phyloP scores from a whole-genome alignment of 2,797 vertebrate genomes.

The Cheracebus regulus region DNA sequence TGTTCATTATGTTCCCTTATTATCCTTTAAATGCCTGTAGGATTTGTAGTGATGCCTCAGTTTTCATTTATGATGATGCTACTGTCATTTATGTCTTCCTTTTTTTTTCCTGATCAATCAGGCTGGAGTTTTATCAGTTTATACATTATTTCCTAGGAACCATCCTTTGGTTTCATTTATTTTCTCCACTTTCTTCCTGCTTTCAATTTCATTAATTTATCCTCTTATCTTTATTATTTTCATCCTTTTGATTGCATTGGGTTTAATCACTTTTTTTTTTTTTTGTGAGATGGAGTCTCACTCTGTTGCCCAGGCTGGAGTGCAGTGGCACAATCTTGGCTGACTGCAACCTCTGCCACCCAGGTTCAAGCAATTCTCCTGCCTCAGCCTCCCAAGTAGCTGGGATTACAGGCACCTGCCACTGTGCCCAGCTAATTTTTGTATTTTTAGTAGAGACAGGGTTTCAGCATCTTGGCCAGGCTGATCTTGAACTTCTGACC shows the following conservation, averaged over 20 bases:
- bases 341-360: too few species aligned
- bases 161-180: neutral
- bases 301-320: too few species aligned
- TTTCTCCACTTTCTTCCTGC: neutral
- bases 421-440: too few species aligned
- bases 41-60: neutral
- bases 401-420: too few species aligned
- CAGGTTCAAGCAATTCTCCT: too few species aligned
- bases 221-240: slow-evolving; percentile 9
- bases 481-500: too few species aligned
- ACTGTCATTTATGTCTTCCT: neutral
- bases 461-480: too few species aligned
- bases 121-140: neutral
- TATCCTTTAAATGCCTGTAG: neutral
- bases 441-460: too few species aligned
- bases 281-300: too few species aligned
- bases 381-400: too few species aligned
- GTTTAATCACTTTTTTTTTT: neutral
- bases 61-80: slow-evolving; percentile 7
- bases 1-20: neutral
- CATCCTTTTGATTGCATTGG: slow-evolving; percentile 15
- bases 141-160: neutral
- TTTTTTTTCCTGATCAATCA: neutral
- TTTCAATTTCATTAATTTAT: slow-evolving; percentile 14
- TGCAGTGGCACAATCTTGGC: too few species aligned